Conservation (phyloP, 2,113 vertebrate genomes). For the Puntigrus tetrazona region DNA sequence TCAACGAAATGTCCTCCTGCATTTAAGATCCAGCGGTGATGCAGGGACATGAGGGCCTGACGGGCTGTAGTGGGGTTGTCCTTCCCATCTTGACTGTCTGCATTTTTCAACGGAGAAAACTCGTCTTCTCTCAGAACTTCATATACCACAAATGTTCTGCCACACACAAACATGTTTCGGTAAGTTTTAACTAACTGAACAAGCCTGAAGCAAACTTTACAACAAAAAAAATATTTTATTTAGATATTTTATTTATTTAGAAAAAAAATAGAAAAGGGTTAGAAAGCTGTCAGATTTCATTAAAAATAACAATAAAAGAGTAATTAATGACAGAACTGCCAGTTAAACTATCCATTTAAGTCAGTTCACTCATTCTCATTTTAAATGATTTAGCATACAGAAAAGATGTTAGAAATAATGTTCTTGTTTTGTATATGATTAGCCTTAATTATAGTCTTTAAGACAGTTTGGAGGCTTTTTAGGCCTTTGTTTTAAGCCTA, state of each 20-base stretch:
- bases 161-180: neutral
- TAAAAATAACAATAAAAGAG: too few relatives aligned
- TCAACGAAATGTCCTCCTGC: slow-evolving; percentile 93
- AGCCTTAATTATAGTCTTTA: neutral
- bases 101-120: slow-evolving; percentile 95
- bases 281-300: too few relatives aligned
- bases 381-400: neutral
- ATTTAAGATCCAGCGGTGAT: slow-evolving; percentile 97
- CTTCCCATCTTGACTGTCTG: slow-evolving; percentile 92
- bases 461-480: neutral
- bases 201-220: neutral
- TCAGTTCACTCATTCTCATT: neutral
- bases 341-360: neutral
- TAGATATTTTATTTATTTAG: neutral
- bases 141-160: slow-evolving; percentile 89
- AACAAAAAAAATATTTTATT: neutral
- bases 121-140: slow-evolving; percentile 95
- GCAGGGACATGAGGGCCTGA: slow-evolving; percentile 91
- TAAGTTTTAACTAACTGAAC: neutral
- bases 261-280: neutral
- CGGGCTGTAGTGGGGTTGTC: slow-evolving; percentile 95
- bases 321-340: too few relatives aligned
- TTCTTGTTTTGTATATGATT: neutral
- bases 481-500: neutral
- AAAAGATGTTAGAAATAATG: neutral